Conservation (phyloP, 2,888 invertebrate genomes). For the Epinotia ramella region DNA sequence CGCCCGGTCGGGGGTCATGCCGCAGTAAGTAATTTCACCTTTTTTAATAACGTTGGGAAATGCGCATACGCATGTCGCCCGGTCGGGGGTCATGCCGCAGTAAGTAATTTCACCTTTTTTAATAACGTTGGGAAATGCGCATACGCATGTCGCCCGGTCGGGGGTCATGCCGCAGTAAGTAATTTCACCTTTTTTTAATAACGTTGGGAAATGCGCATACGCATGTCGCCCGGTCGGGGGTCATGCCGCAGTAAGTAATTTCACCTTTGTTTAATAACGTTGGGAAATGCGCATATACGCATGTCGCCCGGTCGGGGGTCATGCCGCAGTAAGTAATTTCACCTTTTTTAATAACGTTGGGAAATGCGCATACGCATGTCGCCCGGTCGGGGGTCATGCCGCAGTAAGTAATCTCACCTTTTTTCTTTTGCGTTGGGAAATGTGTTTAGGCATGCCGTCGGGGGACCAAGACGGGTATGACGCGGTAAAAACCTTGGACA, state of each 20-base stretch:
- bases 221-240: conserved; percentile 36
- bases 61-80: too few relatives aligned
- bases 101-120: conserved; percentile 57
- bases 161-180: conserved; percentile 75
- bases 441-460: too few relatives aligned
- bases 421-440: neutral
- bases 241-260: conserved; percentile 73
- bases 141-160: too few relatives aligned
- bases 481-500: too few relatives aligned
- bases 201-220: neutral
- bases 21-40: conserved; percentile 66
- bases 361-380: too few relatives aligned
- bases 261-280: neutral
- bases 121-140: neutral
- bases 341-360: too few relatives aligned
- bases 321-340: too few relatives aligned
- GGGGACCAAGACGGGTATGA: too few relatives aligned
- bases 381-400: conserved; percentile 60
- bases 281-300: too few relatives aligned
- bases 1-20: conserved; percentile 56
- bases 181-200: neutral
- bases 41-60: neutral
- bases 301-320: too few relatives aligned
- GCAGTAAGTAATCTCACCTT: conserved; percentile 65
- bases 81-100: conserved; percentile 66